Evolutionary conservation across 2,888 invertebrate species (phyloP).

Genomic region (Adineta ricciae): DNA sequence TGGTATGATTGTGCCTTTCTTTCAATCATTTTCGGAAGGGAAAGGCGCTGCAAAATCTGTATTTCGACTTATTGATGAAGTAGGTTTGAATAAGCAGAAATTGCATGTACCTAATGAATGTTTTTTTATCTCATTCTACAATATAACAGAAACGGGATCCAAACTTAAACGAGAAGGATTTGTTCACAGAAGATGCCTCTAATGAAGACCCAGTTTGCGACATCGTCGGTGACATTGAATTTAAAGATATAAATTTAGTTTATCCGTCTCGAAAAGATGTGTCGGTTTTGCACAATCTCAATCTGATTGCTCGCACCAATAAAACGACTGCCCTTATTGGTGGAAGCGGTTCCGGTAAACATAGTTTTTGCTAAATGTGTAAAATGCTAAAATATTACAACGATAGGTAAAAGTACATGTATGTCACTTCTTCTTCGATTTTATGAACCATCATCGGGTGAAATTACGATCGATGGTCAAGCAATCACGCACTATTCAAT

Average conservation of each 20-base stretch:
- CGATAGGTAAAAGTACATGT: constrained; percentile 39
- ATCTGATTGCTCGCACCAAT: background rate
- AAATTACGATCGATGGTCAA: background rate
- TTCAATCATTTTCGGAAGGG: background rate
- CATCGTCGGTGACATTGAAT: background rate
- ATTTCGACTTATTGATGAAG: too few species aligned
- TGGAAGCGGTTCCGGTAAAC: constrained; percentile 46
- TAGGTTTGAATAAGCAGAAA: too few species aligned
- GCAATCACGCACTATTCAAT: background rate
- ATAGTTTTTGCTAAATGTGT: too few species aligned
- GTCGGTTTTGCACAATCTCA: constrained; percentile 35
- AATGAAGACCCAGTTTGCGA: constrained; percentile 41
- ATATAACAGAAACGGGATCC: background rate
- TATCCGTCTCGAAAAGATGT: constrained; percentile 45
- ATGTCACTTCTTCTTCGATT: constrained; percentile 46
- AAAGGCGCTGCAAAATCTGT: background rate
- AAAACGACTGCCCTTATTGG: constrained; percentile 42
- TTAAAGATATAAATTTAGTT: constrained; percentile 42
- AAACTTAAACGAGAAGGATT: background rate
- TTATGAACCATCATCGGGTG: constrained; percentile 40
- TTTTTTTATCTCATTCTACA: background rate
- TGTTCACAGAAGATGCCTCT: constrained; percentile 56
- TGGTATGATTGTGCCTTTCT: background rate
- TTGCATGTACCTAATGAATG: too few species aligned
- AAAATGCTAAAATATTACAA: too few species aligned